phyloP scores from a whole-genome alignment of 23 tunicate species.

The Corella eumyota region DNA sequence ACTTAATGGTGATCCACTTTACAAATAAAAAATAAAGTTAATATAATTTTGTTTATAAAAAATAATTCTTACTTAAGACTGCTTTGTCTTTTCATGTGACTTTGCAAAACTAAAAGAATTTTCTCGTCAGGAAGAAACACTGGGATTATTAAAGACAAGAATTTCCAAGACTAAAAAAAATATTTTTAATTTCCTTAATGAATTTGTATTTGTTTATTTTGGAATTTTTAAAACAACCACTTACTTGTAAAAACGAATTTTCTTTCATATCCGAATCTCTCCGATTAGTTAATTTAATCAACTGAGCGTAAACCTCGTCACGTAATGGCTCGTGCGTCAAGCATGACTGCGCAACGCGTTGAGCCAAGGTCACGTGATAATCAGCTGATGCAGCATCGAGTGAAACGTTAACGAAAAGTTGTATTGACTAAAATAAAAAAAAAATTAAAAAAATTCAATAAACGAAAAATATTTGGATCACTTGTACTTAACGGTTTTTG shows the following conservation, averaged over 20 bases:
- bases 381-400: constrained; percentile 50
- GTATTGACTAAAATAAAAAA: constrained; percentile 40
- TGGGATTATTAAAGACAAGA: constrained; percentile 63
- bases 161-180: constrained; percentile 63
- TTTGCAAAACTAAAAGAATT: constrained; percentile 20
- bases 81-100: constrained; percentile 41
- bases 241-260: constrained; percentile 41
- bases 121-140: constrained; percentile 51
- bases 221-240: too few species aligned
- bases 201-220: not conserved
- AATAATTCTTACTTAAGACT: constrained; percentile 34
- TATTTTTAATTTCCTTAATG: not conserved
- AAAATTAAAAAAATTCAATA: too few species aligned
- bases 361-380: constrained; percentile 81
- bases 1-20: too few species aligned
- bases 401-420: constrained; percentile 34
- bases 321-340: constrained; percentile 48
- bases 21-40: too few species aligned
- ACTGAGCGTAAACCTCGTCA: constrained; percentile 60
- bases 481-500: too few species aligned
- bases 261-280: constrained; percentile 20
- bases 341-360: constrained; percentile 50
- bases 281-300: constrained; percentile 63
- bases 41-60: too few species aligned
- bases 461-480: too few species aligned